These are phyloP conservation scores for Idaea dimidiata DNA, from an alignment of 2,888 invertebrate species.

Conservation along the genomic window DNA sequence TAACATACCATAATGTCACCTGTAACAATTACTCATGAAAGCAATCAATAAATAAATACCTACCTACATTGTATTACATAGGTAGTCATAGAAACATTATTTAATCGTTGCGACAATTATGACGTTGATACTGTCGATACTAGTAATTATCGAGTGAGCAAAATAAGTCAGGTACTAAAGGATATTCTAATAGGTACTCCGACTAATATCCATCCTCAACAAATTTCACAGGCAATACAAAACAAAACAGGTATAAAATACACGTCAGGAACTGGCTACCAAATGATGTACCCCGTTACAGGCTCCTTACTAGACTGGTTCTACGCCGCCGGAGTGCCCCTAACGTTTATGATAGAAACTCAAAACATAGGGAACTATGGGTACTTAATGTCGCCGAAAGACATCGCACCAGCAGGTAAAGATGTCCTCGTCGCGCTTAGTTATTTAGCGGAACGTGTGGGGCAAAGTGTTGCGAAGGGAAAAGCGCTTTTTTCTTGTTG, in stretches of 20 bases:
- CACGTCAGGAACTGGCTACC: slow-evolving; percentile 33
- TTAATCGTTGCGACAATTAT: too few relatives aligned
- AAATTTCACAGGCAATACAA: slow-evolving; percentile 37
- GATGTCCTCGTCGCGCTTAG: slow-evolving; percentile 37
- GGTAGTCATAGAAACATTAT: too few relatives aligned
- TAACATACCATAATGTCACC: too few relatives aligned
- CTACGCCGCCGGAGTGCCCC: slow-evolving; percentile 34
- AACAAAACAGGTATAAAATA: slow-evolving; percentile 28
- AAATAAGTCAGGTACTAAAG: too few relatives aligned
- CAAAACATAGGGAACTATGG: slow-evolving; percentile 37
- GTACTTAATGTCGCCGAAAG: slow-evolving; percentile 36
- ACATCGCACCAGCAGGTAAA: slow-evolving; percentile 37
- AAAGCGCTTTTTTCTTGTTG: not conserved
- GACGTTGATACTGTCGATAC: not conserved
- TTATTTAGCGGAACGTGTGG: slow-evolving; percentile 30
- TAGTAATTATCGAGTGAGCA: not conserved
- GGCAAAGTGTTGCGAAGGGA: not conserved
- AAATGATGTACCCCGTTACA: slow-evolving; percentile 36
- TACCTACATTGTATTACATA: too few relatives aligned
- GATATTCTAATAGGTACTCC: too few relatives aligned
- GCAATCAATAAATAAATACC: too few relatives aligned
- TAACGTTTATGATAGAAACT: slow-evolving; percentile 38
- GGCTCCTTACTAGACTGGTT: slow-evolving; percentile 44
- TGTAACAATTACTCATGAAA: too few relatives aligned
- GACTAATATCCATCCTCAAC: not conserved